A percentile compares a stretch with the other conserved stretches of the same genome.
These are phyloP conservation scores for Silvanus unidentatus DNA, from an alignment of 2,888 invertebrate species.

Conservation along the genomic window DNA sequence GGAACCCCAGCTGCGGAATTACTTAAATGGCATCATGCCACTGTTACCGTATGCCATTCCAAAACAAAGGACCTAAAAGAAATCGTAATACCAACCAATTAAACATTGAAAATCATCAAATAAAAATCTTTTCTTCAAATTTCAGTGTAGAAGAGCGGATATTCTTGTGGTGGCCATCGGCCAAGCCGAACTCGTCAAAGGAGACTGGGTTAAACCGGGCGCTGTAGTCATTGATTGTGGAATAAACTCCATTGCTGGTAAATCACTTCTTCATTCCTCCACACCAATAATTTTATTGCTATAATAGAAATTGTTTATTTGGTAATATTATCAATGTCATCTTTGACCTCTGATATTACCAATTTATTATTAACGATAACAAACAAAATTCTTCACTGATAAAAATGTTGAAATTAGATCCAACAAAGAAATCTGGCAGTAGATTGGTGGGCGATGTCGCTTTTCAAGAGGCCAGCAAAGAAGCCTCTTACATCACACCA, in stretches of 20 bases:
- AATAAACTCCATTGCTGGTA: slow-evolving; percentile 87
- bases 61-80: slow-evolving; percentile 76
- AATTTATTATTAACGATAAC: too few relatives aligned
- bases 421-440: slow-evolving; percentile 70
- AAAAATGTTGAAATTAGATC: slow-evolving; percentile 51
- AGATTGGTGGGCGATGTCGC: slow-evolving; percentile 94
- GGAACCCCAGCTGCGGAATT: slow-evolving; percentile 93
- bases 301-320: too few relatives aligned
- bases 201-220: slow-evolving; percentile 95
- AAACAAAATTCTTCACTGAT: too few relatives aligned
- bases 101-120: slow-evolving; percentile 1
- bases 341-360: too few relatives aligned
- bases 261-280: slow-evolving; percentile 5
- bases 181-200: slow-evolving; percentile 81
- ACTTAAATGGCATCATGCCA: slow-evolving; percentile 93
- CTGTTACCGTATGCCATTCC: slow-evolving; percentile 96
- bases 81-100: slow-evolving; percentile 49
- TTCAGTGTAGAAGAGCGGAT: slow-evolving; percentile 66
- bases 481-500: slow-evolving; percentile 87
- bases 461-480: slow-evolving; percentile 69
- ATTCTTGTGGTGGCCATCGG: slow-evolving; percentile 97
- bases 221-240: slow-evolving; percentile 99
- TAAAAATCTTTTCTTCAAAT: slow-evolving; percentile 8
- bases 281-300: too few relatives aligned
- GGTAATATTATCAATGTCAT: too few relatives aligned